Conservation (phyloP, 2,888 invertebrate genomes). For the Drosophila anomalata region DNA sequence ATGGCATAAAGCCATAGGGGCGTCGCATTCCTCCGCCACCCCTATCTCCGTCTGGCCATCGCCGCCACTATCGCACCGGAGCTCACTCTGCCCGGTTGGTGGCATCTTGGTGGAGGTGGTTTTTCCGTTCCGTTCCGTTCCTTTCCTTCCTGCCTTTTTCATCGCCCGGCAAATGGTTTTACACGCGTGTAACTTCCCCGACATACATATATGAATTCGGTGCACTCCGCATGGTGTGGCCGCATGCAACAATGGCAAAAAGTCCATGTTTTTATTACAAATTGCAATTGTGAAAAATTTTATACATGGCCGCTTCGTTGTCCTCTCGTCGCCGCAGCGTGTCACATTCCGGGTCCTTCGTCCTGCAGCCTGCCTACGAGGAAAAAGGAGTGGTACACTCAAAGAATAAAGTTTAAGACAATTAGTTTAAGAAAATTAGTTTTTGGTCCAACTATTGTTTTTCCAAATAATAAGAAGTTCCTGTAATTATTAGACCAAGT, state of each 20-base stretch:
- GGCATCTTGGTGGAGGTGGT: conserved; percentile 36
- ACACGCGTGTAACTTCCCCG: conserved; percentile 46
- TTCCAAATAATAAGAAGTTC: too few relatives aligned
- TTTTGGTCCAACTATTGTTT: too few relatives aligned
- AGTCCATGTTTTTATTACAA: conserved; percentile 78
- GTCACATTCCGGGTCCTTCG: conserved; percentile 64
- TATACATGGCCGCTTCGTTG: conserved; percentile 74
- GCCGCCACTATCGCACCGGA: conserved; percentile 20
- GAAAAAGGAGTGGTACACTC: conserved; percentile 23
- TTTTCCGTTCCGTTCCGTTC: conserved; percentile 19
- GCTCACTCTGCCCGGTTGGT: conserved; percentile 13
- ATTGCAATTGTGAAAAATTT: conserved; percentile 78
- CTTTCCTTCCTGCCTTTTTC: conserved; percentile 26
- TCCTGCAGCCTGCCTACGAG: conserved; percentile 15
- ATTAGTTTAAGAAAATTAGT: too few relatives aligned
- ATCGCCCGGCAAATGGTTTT: conserved; percentile 55
- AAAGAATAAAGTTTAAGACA: background rate
- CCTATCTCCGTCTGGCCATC: conserved; percentile 13
- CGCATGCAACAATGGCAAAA: conserved; percentile 74
- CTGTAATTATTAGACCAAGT: background rate
- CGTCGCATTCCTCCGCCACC: conserved; percentile 2
- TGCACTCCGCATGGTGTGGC: conserved; percentile 23
- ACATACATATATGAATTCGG: conserved; percentile 18
- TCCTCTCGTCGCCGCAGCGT: conserved; percentile 52
- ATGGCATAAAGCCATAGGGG: conserved; percentile 60